These are phyloP conservation scores for Laticauda colubrina DNA, from an alignment of 2,113 vertebrate species.

Conservation along the genomic window DNA sequence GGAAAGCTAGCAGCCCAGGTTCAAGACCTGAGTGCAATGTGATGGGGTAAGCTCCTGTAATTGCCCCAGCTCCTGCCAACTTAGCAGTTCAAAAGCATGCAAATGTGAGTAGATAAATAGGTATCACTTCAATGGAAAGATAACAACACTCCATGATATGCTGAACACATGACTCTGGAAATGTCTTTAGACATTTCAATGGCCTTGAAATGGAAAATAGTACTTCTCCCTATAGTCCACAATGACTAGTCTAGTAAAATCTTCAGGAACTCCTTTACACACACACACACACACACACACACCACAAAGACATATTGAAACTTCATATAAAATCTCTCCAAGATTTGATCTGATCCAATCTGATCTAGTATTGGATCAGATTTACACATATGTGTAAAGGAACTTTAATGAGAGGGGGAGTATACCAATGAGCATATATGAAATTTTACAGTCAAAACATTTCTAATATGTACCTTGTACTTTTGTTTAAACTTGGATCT, in stretches of 20 bases:
- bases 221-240: background rate
- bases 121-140: background rate
- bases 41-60: background rate
- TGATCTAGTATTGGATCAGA: background rate
- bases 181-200: too few relatives aligned
- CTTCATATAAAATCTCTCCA: background rate
- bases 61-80: background rate
- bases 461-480: background rate
- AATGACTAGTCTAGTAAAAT: background rate
- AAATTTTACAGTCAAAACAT: background rate
- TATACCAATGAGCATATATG: background rate
- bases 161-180: background rate
- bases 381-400: background rate
- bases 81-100: background rate
- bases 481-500: background rate
- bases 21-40: background rate
- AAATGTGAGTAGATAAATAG: background rate
- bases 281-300: background rate
- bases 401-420: background rate
- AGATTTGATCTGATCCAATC: background rate
- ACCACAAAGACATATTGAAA: background rate
- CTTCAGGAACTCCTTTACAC: background rate
- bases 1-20: background rate
- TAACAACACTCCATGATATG: background rate
- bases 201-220: too few relatives aligned